Conservation (phyloP, 2,888 invertebrate species). For the Pomacea canaliculata region DNA sequence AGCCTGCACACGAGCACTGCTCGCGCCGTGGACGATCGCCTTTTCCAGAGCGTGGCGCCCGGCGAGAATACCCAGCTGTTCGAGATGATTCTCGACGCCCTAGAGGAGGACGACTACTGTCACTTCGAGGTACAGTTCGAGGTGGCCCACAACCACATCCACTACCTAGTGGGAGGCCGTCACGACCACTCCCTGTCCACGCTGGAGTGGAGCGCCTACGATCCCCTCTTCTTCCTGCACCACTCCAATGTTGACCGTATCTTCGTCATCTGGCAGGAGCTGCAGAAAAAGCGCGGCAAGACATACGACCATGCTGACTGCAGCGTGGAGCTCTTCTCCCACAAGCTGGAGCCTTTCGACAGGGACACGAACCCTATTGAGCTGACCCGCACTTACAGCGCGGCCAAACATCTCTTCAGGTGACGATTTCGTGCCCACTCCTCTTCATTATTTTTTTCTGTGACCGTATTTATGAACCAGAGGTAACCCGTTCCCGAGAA, state of each 20-base stretch:
- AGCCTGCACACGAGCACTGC: constrained; percentile 32
- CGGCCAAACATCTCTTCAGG: constrained; percentile 14
- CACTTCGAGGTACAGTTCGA: constrained; percentile 41
- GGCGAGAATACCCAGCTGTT: constrained; percentile 28
- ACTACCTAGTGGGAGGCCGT: constrained; percentile 39
- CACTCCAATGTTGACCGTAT: constrained; percentile 42
- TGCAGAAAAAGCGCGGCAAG: constrained; percentile 30
- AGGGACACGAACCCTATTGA: constrained; percentile 34
- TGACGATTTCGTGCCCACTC: background rate
- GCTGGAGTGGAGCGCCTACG: constrained; percentile 40
- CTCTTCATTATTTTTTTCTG: no score
- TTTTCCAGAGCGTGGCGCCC: constrained; percentile 31
- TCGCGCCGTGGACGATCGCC: constrained; percentile 37
- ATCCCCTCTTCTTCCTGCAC: constrained; percentile 42
- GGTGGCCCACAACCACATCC: constrained; percentile 41
- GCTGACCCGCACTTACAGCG: constrained; percentile 27
- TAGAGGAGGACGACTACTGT: constrained; percentile 40
- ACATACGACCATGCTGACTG: constrained; percentile 27
- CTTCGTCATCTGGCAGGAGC: constrained; percentile 35
- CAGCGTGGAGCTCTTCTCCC: constrained; percentile 25
- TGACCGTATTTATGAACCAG: no score
- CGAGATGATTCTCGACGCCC: constrained; percentile 36
- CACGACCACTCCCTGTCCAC: constrained; percentile 37
- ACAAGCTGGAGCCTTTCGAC: constrained; percentile 32
- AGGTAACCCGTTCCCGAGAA: no score